Evolutionary conservation across 1,140 invertebrate genomes (phyloP).

Genomic region (Zaprionus davidi): DNA sequence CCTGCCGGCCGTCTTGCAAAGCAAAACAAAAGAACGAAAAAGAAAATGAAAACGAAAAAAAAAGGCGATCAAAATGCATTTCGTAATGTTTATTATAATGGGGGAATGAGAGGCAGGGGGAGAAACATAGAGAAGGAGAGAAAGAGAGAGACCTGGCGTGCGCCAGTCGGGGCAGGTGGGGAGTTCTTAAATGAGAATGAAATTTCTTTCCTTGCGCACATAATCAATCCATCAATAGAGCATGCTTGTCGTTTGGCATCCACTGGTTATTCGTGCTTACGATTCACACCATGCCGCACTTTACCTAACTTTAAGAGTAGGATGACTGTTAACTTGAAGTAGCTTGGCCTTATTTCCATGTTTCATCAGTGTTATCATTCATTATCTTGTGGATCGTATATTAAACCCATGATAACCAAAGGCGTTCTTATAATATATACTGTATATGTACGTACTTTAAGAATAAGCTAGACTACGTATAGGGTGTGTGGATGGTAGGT

Average conservation of each 20-base stretch:
- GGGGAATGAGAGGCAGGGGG: slow-evolving; percentile 14
- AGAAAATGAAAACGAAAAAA: slow-evolving; percentile 3
- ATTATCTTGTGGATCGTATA: not conserved
- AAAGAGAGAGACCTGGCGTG: not conserved
- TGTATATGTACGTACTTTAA: no score
- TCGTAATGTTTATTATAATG: slow-evolving; percentile 68
- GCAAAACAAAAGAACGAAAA: slow-evolving; percentile 2
- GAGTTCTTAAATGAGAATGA: no score
- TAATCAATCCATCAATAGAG: slow-evolving; percentile 4
- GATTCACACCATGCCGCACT: not conserved
- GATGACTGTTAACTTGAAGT: not conserved
- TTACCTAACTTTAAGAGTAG: no score
- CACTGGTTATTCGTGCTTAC: not conserved
- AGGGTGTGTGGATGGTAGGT: no score
- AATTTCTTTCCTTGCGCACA: no score
- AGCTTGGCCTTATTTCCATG: not conserved
- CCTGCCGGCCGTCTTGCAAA: not conserved
- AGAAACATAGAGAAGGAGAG: not conserved
- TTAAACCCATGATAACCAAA: not conserved
- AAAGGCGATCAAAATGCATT: slow-evolving; percentile 59
- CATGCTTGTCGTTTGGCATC: not conserved
- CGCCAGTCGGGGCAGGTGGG: not conserved
- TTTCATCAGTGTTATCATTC: not conserved
- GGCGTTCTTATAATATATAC: no score
- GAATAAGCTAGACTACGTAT: no score